Base-by-base conservation (phyloP, 2,797 vertebrate genomes). In the Danio albolineatus region DNA sequence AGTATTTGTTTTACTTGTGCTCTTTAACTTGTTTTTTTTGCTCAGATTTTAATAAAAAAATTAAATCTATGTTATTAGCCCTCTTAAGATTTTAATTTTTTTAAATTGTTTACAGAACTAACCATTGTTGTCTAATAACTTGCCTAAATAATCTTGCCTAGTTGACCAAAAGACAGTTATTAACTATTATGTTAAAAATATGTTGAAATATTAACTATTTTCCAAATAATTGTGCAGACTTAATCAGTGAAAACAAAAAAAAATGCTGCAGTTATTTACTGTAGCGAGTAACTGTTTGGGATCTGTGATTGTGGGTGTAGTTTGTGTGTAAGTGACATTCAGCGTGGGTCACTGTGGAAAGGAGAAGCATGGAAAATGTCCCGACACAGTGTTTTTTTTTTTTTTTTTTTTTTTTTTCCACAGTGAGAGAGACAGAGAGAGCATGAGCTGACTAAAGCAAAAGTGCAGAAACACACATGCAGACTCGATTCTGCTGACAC, bases 371-470 rank as follows among this genome's bases (percentile, higher is more conserved):
- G 80, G 87, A 90, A 89, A 92, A 90, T 90, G 87, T 90, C 86
- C 88, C 78, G 79, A 91, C 89, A 16, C 91, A 92, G 90, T 88
- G 64, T 38, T 92, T 93, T 92, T 88, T 88, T 77, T 14, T n/a
- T n/a, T n/a, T 28, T 28, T n/a, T n/a, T n/a, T n/a, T n/a, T 28
- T 28, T 28, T 28, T 28, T 19, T 48, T 53, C 6, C 5, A 41
- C 53, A 44, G 41, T 69, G 56, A 51, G 66, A 60, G 51, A 77
- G 66, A 71, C 64, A 74, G 62, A 57, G 28, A 73, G 43, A 78
- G 74, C 75, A 80, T 73, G 78, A 72, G 79, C 88, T 88, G 83
- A 71, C 74, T 78, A 76, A 72, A 19, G 53, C 56, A 77, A 78
- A 87, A 84, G 72, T 39, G 59, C 49, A 78, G 39, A 78, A 53